A percentile compares a stretch with the other conserved stretches of the same genome.
These are phyloP conservation scores for Anser brachyrhynchus DNA, from an alignment of 2,113 vertebrate species.

Conservation along the genomic window DNA sequence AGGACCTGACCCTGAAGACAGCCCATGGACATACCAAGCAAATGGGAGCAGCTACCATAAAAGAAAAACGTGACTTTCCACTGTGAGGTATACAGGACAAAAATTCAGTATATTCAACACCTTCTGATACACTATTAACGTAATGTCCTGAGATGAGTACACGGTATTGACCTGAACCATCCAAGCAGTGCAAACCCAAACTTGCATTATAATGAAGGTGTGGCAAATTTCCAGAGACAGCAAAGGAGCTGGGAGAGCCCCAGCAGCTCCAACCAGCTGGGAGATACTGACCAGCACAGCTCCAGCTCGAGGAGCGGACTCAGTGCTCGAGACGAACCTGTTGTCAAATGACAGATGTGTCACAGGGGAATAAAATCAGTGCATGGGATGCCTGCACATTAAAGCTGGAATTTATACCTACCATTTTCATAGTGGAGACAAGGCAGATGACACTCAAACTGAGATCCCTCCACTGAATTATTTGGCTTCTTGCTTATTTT, in stretches of 20 bases:
- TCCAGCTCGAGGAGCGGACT: not conserved
- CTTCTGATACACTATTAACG: not conserved
- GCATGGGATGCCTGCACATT: not conserved
- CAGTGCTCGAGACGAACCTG: not conserved
- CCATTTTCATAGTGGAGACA: not conserved
- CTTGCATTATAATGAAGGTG: rapidly evolving
- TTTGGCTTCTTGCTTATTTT: not conserved
- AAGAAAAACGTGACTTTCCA: not conserved
- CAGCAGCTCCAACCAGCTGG: not conserved
- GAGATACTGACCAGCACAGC: rapidly evolving
- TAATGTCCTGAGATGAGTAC: not conserved
- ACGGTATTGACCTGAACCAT: not conserved
- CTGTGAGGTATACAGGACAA: not conserved
- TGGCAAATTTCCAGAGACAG: not conserved
- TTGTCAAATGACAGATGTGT: not conserved
- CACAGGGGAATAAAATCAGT: not conserved
- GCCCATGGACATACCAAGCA: not conserved
- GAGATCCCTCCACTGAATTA: not conserved
- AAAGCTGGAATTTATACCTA: not conserved
- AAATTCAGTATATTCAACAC: not conserved
- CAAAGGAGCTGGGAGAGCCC: not conserved
- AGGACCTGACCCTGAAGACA: not conserved
- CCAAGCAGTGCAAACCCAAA: not conserved
- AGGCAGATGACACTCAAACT: not conserved
- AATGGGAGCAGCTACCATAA: not conserved